Evolutionary conservation across 1,140 invertebrate species (phyloP), one percentile per base, ranked within the genome.

Genomic region (Laupala kohalensis): DNA sequence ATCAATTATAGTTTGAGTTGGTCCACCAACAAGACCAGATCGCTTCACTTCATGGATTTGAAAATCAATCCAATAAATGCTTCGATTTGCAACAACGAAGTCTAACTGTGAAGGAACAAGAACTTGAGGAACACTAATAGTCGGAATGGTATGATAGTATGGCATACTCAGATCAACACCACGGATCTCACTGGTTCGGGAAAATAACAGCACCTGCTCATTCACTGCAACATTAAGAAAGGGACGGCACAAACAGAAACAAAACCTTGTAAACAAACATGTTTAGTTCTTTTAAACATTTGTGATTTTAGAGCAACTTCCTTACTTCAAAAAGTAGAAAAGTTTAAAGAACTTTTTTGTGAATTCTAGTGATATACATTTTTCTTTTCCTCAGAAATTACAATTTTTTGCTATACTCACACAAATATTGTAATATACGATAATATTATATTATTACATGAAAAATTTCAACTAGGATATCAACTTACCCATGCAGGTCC

Each of bases 21-120:
- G 80, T 5, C 88, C 87, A 67, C 87, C 88, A 67, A 86, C 88
- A 13, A 93, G 80, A 70, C 85, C 85, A 5, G 87, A 86, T 28
- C 86, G 84, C 77, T 89, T 90, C 19, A 94, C 87, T 79, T 93
- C 90, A 78, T 90, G 90, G 64, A 85, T 81, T 74, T 90, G 87
- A 25, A 84, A 82, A 79, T 94, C 92, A 6, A 88, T 86, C 92
- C 92, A 95, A 82, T 89, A 94, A 28, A 95, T 84, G 53, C 85
- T 85, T 37, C 86, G 86, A 37, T 83, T 84, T 69, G 81, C 83
- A 4, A 88, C 85, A 25, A 88, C 82, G 78, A 87, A 92, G 77
- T 93, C 90, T 66, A 95, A 79, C 74, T 87, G 84, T 25, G 85
- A 81, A 6, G 91, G 89, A 66, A 84, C 80, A 25, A 89, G 82